Conservation (phyloP, 2,797 vertebrate genomes). For the Acridotheres tristis region DNA sequence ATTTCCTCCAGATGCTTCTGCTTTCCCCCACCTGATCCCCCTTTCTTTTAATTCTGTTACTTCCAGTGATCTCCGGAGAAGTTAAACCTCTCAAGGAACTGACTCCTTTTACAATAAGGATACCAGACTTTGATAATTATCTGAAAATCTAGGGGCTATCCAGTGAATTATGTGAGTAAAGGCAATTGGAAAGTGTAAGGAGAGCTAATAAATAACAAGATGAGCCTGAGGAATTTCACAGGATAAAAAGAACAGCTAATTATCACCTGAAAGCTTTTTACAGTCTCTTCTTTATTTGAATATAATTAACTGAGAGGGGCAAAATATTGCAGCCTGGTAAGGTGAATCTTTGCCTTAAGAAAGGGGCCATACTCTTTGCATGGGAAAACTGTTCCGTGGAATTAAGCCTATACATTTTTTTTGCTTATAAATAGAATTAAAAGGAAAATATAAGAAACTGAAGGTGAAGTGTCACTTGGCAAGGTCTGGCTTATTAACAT, state of each 20-base stretch:
- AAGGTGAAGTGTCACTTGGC: background rate
- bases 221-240: background rate
- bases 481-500: background rate
- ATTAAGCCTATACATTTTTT: background rate
- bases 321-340: background rate
- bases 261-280: constrained; percentile 29
- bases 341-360: background rate
- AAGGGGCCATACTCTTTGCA: background rate
- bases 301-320: constrained; percentile 8
- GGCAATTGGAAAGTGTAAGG: background rate
- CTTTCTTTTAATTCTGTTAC: background rate
- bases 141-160: background rate
- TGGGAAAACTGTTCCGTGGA: background rate
- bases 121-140: background rate
- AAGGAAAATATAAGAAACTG: background rate
- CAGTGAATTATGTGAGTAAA: background rate
- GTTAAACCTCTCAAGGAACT: background rate
- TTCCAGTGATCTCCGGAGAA: background rate
- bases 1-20: constrained; percentile 47
- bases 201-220: background rate
- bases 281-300: background rate
- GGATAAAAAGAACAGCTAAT: constrained; percentile 32
- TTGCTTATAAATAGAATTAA: background rate
- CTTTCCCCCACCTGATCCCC: constrained; percentile 5
- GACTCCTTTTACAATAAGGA: background rate